Base-by-base conservation (phyloP, 2,113 vertebrate genomes). In the Cervus canadensis region DNA sequence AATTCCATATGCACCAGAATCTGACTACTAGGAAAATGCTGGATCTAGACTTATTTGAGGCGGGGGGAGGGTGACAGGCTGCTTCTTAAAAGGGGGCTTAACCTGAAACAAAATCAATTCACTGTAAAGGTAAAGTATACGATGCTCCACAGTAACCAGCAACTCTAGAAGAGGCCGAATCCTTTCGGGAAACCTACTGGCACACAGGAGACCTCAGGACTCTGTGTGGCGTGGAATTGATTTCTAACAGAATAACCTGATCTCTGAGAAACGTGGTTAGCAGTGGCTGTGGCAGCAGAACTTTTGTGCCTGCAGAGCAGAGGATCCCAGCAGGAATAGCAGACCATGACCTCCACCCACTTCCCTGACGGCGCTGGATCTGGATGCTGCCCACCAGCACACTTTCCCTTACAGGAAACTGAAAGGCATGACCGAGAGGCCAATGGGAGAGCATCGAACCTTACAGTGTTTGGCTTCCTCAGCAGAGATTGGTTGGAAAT, bases 301-400 rank as follows among this genome's bases (percentile, higher is more conserved):
- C 16, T 52, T 50, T 11, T 25, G 28, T 8, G 30, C 57, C 25
- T 76, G 36, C 36, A 59, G 76, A 86, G 16, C 56, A 57, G 43
- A 83, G n/a, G 19, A 74, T 4, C 14, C 50, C 0, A 1, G 13
- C 1, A 33, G 83, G 28, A 36, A 4, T 0, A 2, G 6, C 12
- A 21, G 12, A 57, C 48, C 6, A 2, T n/a, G 26, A 28, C 5
- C 25, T 50, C 17, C 15, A 17, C 33, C 30, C 26, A 36, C 28
- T 86, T 79, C 43, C 79, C 71, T 23, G 30, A 28, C 0, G 3
- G 54, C 13, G 8, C 74, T n/a, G 57, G 33, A 12, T 11, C 36
- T 89, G 10, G 11, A 30, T 14, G 59, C 28, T 1, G 1, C 52
- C 52, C 30, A 25, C 30, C 12, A 84, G 74, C 21, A 36, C 2